Percentiles rank a stretch among this genome's conserved stretches.
phyloP scores from a whole-genome alignment of 2,797 vertebrate species.

The Pterois miles region DNA sequence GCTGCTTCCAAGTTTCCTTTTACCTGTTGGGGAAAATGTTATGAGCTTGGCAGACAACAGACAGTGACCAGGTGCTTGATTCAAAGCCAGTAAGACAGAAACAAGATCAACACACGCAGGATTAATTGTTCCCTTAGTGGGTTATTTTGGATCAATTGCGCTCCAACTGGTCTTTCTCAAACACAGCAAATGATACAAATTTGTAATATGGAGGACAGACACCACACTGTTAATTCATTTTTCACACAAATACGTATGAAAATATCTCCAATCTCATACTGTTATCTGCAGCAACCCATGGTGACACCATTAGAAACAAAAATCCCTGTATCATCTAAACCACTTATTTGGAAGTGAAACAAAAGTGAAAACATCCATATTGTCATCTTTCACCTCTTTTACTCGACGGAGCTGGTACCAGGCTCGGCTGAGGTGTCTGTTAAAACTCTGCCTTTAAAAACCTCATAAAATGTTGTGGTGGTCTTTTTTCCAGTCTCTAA shows the following conservation, averaged over 20 bases:
- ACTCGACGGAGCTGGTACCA: no score
- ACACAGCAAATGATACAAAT: neutral
- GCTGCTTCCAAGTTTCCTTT: slow-evolving; percentile 60
- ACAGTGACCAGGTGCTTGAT: slow-evolving; percentile 34
- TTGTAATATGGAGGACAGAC: slow-evolving; percentile 1
- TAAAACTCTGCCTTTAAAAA: no score
- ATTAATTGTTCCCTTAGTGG: slow-evolving; percentile 24
- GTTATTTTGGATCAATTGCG: slow-evolving; percentile 15
- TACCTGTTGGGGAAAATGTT: slow-evolving; percentile 68
- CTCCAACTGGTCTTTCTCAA: slow-evolving; percentile 23
- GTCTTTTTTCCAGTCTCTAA: no score
- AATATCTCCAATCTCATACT: neutral
- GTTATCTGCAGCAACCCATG: neutral
- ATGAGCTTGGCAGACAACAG: slow-evolving; percentile 40
- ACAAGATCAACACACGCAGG: slow-evolving; percentile 23
- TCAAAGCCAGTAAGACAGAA: slow-evolving; percentile 24
- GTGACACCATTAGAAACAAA: neutral
- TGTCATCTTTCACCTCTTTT: no score
- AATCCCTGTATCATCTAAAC: neutral
- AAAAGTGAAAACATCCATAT: no score
- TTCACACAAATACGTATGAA: neutral
- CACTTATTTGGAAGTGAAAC: slow-evolving; percentile 16
- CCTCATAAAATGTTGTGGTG: no score
- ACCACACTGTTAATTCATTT: neutral
- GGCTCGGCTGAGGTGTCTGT: no score